Percentiles rank a stretch among this genome's conserved stretches.
phyloP scores from a whole-genome alignment of 2,888 invertebrate species.

The Lutraria lutraria region DNA sequence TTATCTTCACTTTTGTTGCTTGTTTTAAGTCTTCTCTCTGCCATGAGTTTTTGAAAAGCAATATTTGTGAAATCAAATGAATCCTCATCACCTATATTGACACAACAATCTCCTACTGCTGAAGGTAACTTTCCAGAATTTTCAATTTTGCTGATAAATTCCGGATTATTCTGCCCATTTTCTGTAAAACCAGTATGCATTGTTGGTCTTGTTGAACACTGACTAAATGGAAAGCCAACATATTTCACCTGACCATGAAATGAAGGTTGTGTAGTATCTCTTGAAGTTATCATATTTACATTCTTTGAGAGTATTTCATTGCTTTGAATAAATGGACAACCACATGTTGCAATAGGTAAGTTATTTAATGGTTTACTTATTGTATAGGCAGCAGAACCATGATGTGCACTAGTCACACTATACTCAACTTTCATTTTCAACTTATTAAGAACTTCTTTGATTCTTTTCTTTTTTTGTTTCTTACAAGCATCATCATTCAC shows the following conservation, averaged over 20 bases:
- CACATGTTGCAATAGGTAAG: neutral
- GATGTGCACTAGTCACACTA: neutral
- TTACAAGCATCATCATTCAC: conserved; percentile 11
- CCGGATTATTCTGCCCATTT: neutral
- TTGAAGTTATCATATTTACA: neutral
- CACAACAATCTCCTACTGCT: neutral
- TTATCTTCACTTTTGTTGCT: neutral
- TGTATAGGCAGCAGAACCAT: neutral
- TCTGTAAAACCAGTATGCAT: neutral
- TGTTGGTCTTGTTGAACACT: neutral
- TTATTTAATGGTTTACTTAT: conserved; percentile 14
- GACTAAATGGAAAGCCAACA: neutral
- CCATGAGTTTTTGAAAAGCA: conserved; percentile 39
- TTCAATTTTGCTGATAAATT: neutral
- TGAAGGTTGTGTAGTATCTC: neutral
- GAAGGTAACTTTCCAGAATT: neutral
- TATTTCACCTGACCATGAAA: neutral
- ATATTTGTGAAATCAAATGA: conserved; percentile 30
- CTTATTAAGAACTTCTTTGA: conserved; percentile 12
- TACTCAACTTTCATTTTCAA: conserved; percentile 33
- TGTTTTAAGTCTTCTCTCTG: conserved; percentile 30
- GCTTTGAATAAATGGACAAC: neutral
- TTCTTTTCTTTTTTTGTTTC: conserved; percentile 19
- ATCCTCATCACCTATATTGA: neutral
- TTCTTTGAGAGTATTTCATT: neutral